Evolutionary conservation across 1,140 invertebrate species (phyloP).

Genomic region (Tetramorium parvispinum): DNA sequence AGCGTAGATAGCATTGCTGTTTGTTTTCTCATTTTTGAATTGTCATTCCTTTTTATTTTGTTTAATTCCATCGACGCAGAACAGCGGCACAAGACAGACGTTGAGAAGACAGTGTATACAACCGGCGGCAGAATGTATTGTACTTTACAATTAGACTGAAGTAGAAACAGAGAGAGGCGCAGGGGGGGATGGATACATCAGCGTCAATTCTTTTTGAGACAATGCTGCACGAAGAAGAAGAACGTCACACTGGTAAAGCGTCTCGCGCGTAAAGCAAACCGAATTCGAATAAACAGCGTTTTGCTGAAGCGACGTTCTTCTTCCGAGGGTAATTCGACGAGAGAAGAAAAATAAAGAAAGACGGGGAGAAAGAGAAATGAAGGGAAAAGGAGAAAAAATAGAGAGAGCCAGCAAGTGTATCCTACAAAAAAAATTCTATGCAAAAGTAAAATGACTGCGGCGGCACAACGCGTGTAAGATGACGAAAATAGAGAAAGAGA

Average conservation of each 20-base stretch:
- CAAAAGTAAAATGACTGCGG: conserved; percentile 41
- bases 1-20: conserved; percentile 53
- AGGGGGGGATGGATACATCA: background rate
- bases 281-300: background rate
- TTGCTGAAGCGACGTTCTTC: conserved; percentile 1
- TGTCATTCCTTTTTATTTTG: conserved; percentile 12
- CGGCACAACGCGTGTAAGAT: conserved; percentile 51
- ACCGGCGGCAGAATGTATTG: conserved; percentile 48
- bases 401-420: conserved; percentile 39
- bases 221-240: conserved; percentile 15
- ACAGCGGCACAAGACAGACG: conserved; percentile 66
- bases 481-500: conserved; percentile 41
- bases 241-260: conserved; percentile 6
- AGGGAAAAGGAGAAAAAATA: conserved; percentile 16
- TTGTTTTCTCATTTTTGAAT: background rate
- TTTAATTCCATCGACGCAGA: conserved; percentile 65
- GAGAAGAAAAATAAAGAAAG: conserved; percentile 15
- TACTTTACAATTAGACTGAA: conserved; percentile 23
- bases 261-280: background rate
- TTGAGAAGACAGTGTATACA: conserved; percentile 53
- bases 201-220: conserved; percentile 4
- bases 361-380: background rate
- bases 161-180: background rate
- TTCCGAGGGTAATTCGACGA: background rate
- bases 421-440: conserved; percentile 42